Conservation (phyloP, 1,140 invertebrate genomes). For the Carcinoscorpius rotundicauda region DNA sequence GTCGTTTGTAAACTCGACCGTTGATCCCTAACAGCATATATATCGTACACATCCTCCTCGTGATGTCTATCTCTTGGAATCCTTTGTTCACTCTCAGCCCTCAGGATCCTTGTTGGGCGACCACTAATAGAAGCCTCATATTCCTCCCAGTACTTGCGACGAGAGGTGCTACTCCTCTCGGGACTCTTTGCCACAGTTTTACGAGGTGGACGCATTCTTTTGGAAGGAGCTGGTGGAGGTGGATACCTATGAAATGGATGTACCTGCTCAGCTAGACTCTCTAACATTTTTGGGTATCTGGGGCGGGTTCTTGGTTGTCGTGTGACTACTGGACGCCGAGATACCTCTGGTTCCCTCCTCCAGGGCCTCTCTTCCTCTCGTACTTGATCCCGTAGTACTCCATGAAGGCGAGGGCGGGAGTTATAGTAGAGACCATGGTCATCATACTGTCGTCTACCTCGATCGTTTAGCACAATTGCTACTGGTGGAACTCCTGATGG, state of each 20-base stretch:
- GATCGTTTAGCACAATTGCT: conserved; percentile 1
- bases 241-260: conserved; percentile 16
- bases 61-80: conserved; percentile 24
- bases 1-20: conserved; percentile 9
- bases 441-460: not conserved
- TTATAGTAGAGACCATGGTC: not conserved
- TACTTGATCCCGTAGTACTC: not conserved
- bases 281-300: conserved; percentile 71
- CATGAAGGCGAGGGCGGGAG: not conserved
- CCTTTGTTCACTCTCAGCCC: conserved; percentile 30
- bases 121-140: conserved; percentile 29
- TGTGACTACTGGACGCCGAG: conserved; percentile 23
- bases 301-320: conserved; percentile 34
- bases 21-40: conserved; percentile 4
- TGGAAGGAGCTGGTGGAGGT: not conserved
- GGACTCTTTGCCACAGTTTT: not conserved
- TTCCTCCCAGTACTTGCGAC: conserved; percentile 56
- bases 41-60: conserved; percentile 13
- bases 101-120: conserved; percentile 18
- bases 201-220: not conserved
- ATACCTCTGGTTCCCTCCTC: conserved; percentile 29
- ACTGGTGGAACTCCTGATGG: not conserved
- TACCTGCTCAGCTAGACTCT: conserved; percentile 71
- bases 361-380: not conserved
- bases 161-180: not conserved